These are phyloP conservation scores for Aramus guarauna DNA, from an alignment of 2,113 vertebrate species.

Conservation along the genomic window DNA sequence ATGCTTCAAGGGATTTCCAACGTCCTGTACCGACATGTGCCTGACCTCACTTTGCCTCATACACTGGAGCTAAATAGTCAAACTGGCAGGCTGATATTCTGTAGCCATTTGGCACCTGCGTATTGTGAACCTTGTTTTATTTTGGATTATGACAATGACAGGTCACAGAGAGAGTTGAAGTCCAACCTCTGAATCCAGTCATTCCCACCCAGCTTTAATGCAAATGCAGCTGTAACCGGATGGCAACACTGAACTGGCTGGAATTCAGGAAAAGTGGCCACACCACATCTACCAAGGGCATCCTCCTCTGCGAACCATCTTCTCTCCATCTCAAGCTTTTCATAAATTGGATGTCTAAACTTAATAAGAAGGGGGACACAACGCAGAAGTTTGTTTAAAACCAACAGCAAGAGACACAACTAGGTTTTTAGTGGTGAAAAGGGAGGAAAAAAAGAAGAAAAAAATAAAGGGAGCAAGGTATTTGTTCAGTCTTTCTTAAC, in stretches of 20 bases:
- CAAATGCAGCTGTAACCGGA: not conserved
- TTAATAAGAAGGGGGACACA: conserved; percentile 71
- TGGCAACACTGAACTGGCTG: not conserved
- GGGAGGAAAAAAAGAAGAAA: not conserved
- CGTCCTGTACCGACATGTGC: not conserved
- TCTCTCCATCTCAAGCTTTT: not conserved
- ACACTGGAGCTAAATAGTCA: not conserved
- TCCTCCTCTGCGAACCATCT: not conserved
- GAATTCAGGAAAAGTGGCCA: not conserved
- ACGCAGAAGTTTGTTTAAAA: conserved; percentile 62
- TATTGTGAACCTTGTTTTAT: not conserved
- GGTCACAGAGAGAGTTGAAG: not conserved
- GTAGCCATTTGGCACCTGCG: not conserved
- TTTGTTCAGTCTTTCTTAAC: conserved; percentile 61
- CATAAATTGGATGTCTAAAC: not conserved
- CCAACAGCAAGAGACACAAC: conserved; percentile 30
- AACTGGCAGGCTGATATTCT: not conserved
- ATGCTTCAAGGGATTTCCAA: not conserved
- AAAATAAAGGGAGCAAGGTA: not conserved
- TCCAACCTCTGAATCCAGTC: not conserved
- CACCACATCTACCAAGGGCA: too few relatives aligned
- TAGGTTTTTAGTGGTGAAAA: conserved; percentile 9
- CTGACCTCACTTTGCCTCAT: not conserved
- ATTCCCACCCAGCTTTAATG: not conserved
- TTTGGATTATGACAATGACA: not conserved